Evolutionary conservation across 2,113 vertebrate species (phyloP).

Genomic region (Leucosticte australis): DNA sequence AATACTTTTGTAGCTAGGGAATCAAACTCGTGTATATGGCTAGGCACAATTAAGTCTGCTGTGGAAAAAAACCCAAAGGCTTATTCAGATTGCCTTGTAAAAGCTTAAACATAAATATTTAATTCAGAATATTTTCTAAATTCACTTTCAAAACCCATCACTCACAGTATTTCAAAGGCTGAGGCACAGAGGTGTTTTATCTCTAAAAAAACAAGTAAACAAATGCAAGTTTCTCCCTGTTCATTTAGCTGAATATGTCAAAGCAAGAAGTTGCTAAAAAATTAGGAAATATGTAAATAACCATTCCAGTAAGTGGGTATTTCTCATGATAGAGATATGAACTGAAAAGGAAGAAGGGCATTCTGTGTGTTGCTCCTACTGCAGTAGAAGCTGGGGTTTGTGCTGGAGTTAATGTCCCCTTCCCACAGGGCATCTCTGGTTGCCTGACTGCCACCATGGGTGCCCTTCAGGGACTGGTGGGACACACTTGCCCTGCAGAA

Average conservation of each 20-base stretch:
- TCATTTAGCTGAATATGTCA: constrained; percentile 51
- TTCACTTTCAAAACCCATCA: constrained; percentile 57
- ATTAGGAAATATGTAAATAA: constrained; percentile 19
- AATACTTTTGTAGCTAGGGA: background rate
- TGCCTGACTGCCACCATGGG: accelerated
- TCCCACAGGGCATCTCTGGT: background rate
- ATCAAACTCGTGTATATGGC: background rate
- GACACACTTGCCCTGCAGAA: background rate
- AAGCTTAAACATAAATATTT: constrained; percentile 69
- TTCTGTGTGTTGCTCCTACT: background rate
- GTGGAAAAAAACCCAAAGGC: constrained; percentile 48
- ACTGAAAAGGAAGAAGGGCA: background rate
- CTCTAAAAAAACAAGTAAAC: constrained; percentile 57
- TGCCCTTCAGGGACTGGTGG: background rate
- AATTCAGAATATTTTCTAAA: constrained; percentile 62
- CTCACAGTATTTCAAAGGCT: constrained; percentile 62
- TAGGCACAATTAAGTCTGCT: constrained; percentile 40
- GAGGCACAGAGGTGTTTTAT: constrained; percentile 59
- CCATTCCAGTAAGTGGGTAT: background rate
- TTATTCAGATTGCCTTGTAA: constrained; percentile 54
- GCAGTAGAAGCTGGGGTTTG: background rate
- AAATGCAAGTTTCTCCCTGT: constrained; percentile 46
- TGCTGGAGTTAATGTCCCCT: background rate
- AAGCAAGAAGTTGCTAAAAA: constrained; percentile 24
- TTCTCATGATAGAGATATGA: background rate